phyloP scores from a whole-genome alignment of 2,113 vertebrate genomes.

The Dasyornis broadbenti region DNA sequence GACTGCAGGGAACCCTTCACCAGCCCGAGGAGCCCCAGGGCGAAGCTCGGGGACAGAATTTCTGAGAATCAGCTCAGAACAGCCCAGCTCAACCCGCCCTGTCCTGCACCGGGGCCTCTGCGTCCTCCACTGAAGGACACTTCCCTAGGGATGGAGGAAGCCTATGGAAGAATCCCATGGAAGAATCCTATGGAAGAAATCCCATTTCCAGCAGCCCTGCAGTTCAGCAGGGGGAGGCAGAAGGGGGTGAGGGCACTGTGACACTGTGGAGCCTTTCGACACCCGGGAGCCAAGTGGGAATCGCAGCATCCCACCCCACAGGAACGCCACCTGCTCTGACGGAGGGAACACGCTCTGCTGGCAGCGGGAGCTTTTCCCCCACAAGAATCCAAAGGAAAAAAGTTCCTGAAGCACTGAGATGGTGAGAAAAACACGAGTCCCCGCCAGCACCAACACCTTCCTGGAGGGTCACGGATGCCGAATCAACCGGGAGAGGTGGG shows the following conservation, averaged over 20 bases:
- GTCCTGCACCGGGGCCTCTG: neutral
- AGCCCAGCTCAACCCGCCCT: neutral
- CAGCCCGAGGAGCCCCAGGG: neutral
- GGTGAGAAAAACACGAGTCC: neutral
- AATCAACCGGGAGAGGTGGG: neutral
- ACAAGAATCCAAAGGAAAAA: neutral
- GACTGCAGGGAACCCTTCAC: neutral
- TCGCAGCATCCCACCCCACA: neutral
- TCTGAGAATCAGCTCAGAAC: neutral
- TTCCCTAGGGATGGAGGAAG: neutral
- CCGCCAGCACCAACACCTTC: neutral
- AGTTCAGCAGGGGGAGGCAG: neutral
- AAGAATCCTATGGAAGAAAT: neutral
- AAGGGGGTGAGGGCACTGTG: neutral
- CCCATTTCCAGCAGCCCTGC: neutral
- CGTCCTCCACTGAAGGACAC: neutral
- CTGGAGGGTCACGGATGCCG: neutral
- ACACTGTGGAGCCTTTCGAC: neutral
- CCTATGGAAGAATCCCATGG: too few species aligned
- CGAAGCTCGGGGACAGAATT: neutral
- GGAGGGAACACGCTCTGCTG: neutral
- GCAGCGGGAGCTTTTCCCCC: accelerated
- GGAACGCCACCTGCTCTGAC: neutral
- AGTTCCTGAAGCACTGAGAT: neutral
- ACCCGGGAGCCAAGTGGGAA: neutral